Percentiles rank a stretch among this genome's conserved stretches.
Evolutionary conservation across 2,113 vertebrate species (phyloP).

Genomic region (Limanda limanda): DNA sequence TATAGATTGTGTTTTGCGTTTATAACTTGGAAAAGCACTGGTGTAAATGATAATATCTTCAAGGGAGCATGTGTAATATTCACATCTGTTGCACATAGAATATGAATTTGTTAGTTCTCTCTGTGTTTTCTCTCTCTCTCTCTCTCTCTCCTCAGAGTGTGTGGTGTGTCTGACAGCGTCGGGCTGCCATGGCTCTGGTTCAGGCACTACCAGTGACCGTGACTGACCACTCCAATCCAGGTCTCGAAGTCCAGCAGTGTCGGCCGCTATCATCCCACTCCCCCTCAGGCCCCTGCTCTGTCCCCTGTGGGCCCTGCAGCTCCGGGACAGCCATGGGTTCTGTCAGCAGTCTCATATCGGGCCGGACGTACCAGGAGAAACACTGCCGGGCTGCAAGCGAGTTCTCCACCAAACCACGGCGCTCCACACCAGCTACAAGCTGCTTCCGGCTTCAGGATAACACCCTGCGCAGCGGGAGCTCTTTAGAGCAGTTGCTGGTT

Average conservation of each 20-base stretch:
- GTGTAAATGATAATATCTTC: not conserved
- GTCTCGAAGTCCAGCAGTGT: constrained; percentile 79
- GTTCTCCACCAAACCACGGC: constrained; percentile 75
- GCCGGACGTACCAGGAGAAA: constrained; percentile 88
- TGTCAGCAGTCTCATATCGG: constrained; percentile 94
- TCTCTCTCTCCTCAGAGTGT: constrained; percentile 78
- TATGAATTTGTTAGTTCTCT: not conserved
- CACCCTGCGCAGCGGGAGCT: constrained; percentile 82
- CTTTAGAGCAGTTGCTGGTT: constrained; percentile 85
- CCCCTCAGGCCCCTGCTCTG: constrained; percentile 55
- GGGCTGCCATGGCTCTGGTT: constrained; percentile 91
- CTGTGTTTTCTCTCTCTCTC: constrained; percentile 2
- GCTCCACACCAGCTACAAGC: constrained; percentile 81
- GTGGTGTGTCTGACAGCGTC: constrained; percentile 71
- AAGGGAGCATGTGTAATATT: not conserved
- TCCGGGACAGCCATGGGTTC: constrained; percentile 89
- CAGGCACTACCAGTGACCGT: constrained; percentile 88
- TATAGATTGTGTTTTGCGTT: too few species aligned
- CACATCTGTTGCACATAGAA: not conserved
- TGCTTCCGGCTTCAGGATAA: constrained; percentile 85
- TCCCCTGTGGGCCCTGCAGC: constrained; percentile 59
- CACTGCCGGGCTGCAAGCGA: constrained; percentile 81
- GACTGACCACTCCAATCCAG: constrained; percentile 86
- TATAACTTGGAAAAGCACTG: not conserved
- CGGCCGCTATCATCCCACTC: constrained; percentile 45